Base-by-base conservation (phyloP, 30 jellyfish, hydroid and myxozoan genomes). In the Aurelia aurita complex sp. Pacific region DNA sequence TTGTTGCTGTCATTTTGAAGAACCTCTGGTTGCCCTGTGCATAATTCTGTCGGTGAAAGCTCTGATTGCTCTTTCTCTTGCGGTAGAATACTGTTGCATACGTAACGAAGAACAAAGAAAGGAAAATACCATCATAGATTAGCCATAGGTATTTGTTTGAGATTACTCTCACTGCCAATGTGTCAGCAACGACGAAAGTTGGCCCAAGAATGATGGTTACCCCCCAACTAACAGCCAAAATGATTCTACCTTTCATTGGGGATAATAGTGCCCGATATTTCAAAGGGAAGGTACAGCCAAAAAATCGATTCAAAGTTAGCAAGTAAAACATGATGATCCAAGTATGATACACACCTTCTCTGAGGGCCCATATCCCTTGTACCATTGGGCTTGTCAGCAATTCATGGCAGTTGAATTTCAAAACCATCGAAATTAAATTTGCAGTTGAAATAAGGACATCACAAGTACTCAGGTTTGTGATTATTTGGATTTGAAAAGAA, bases 261-360 rank as follows among this genome's bases (percentile, higher is more conserved):
- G 40, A 29, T 35, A 11, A 4, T 16, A 72, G 65, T 14, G 12
- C 67, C 36, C 67, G 23, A 32, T 72, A 52, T 17, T 17, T 4
- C 10, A 72, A 43, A 19, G 82, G 82, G 14, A 72, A 72, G 17
- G 40, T 72, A 69, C 82, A 72, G 14, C 82, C 82, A 32, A 72
- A 35, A 72, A 36, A 72, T 43, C 82, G 33, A 32, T 72, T 63
- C 23, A 72, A 4, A 42, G 82, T 72, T 62, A 72, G 12, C 35
- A 72, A n/a, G 36, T 72, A 72, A 23, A 72, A 29, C 64, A 72
- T 43, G 19, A 52, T 15, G 36, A 29, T 23, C 82, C 82, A 36
- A 5, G 57, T 42, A 42, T n/a, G 65, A 11, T 72, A 72, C 13
- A 42, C 36, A 3, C 36, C 82, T 19, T 12, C 10, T 36, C 69